A percentile compares a stretch with the other conserved stretches of the same genome.
These are phyloP conservation scores for Eupithecia dodoneata DNA, from an alignment of 2,888 invertebrate species.

Conservation along the genomic window DNA sequence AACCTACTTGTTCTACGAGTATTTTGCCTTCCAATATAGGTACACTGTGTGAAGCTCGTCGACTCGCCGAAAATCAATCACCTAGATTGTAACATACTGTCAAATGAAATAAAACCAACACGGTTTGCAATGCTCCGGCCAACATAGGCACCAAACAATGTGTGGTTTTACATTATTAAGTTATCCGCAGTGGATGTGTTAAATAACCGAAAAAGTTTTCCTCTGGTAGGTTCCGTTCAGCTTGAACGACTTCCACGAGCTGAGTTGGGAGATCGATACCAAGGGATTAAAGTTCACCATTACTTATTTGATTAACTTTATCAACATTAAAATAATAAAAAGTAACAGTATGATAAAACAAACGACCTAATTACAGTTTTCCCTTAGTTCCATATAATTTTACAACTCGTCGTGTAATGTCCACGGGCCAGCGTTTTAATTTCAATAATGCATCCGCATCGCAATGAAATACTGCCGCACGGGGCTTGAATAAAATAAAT, in stretches of 20 bases:
- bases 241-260: neutral
- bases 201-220: neutral
- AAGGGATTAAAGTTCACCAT: neutral
- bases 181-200: neutral
- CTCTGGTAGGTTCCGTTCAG: neutral
- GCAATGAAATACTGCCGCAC: slow-evolving; percentile 39
- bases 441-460: slow-evolving; percentile 46
- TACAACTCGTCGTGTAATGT: slow-evolving; percentile 37
- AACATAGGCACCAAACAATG: no score
- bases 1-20: neutral
- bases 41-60: no score
- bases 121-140: no score
- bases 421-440: slow-evolving; percentile 44
- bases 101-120: no score
- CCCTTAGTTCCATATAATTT: slow-evolving; percentile 36
- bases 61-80: no score
- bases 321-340: slow-evolving; percentile 11
- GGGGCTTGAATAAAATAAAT: slow-evolving; percentile 33
- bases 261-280: neutral
- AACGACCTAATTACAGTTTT: slow-evolving; percentile 29
- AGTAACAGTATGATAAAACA: slow-evolving; percentile 11
- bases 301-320: neutral
- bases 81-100: neutral
- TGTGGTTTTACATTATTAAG: no score
- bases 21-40: neutral